These are phyloP conservation scores for Lindbergichthys nudifrons DNA, from an alignment of 2,797 vertebrate genomes.

Conservation along the genomic window DNA sequence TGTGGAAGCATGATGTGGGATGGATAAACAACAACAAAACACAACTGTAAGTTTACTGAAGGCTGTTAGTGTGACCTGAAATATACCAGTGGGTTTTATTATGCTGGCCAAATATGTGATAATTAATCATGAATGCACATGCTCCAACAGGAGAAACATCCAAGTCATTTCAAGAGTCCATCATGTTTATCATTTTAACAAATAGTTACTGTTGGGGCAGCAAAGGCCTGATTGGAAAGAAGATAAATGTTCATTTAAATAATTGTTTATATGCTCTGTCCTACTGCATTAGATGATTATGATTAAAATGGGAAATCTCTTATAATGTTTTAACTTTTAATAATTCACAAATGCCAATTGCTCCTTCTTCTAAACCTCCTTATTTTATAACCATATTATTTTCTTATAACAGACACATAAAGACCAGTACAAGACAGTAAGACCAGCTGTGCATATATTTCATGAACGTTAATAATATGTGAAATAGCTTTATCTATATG, in stretches of 20 bases:
- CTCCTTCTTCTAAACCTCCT: background rate
- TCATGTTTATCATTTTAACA: background rate
- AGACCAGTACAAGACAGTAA: background rate
- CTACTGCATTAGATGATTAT: background rate
- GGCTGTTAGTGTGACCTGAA: background rate
- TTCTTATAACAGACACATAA: background rate
- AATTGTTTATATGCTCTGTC: background rate
- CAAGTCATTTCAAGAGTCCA: background rate
- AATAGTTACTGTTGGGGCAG: background rate
- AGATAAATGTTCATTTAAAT: background rate
- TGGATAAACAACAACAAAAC: constrained; percentile 81
- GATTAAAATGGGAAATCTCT: background rate
- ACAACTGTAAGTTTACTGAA: constrained; percentile 71
- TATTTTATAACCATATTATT: background rate
- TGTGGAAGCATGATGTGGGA: constrained; percentile 86
- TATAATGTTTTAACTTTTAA: background rate
- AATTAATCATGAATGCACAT: background rate
- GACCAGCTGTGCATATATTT: background rate
- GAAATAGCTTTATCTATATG: background rate
- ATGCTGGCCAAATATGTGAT: background rate
- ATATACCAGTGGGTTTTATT: background rate
- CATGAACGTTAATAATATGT: background rate
- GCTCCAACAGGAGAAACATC: background rate
- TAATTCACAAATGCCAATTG: background rate
- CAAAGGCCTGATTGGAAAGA: background rate